phyloP scores from a whole-genome alignment of 2,888 invertebrate species.

The Halictus quadricinctus region DNA sequence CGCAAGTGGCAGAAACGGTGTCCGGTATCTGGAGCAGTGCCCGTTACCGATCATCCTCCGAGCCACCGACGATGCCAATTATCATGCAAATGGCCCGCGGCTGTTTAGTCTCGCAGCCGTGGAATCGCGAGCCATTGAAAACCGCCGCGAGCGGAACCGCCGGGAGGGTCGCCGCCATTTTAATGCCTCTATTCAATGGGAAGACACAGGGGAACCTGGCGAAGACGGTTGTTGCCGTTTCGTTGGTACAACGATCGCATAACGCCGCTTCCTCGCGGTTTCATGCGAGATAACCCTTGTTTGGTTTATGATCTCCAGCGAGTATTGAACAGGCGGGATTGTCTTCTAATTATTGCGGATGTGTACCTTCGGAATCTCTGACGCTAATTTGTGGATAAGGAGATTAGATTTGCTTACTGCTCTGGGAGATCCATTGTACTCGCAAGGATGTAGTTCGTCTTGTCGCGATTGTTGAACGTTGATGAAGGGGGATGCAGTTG shows the following conservation, averaged over 20 bases:
- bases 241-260: neutral
- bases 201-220: neutral
- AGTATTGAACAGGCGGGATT: neutral
- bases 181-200: conserved; percentile 63
- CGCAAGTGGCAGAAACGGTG: conserved; percentile 47
- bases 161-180: conserved; percentile 69
- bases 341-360: neutral
- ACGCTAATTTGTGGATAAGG: neutral
- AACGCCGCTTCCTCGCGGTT: neutral
- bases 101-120: conserved; percentile 36
- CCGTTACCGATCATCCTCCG: conserved; percentile 36
- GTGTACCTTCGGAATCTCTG: neutral
- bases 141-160: conserved; percentile 57
- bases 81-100: conserved; percentile 70
- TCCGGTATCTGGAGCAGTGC: conserved; percentile 58
- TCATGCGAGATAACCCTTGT: neutral
- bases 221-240: conserved; percentile 2
- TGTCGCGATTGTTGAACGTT: too few relatives aligned
- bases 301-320: neutral
- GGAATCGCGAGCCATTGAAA: conserved; percentile 68
- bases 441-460: too few relatives aligned
- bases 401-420: too few relatives aligned
- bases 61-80: conserved; percentile 60
- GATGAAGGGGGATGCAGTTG: too few relatives aligned
- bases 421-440: too few relatives aligned